Conservation (phyloP, 2,888 invertebrate species). For the Drosophila kambysellisi region DNA sequence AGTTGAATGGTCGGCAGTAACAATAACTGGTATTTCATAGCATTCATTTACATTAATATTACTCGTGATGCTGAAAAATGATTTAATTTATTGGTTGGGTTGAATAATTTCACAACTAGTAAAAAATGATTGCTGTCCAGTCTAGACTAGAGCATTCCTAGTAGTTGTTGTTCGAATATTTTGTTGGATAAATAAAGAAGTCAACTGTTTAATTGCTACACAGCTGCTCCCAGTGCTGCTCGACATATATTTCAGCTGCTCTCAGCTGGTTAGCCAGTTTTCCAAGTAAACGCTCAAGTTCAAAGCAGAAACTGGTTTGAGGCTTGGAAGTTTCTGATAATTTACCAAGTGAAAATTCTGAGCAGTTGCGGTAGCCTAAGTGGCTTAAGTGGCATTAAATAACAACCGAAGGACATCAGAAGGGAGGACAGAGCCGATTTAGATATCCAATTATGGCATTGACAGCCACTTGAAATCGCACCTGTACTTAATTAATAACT, state of each 20-base stretch:
- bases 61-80: background rate
- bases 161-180: background rate
- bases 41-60: background rate
- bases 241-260: background rate
- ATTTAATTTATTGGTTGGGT: too few relatives aligned
- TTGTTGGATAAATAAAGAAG: background rate
- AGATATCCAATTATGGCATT: constrained; percentile 2
- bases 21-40: background rate
- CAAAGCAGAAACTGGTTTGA: background rate
- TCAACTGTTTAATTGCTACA: constrained; percentile 24
- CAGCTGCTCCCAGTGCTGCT: background rate
- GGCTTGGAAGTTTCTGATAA: background rate
- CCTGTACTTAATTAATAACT: background rate
- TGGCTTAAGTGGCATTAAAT: constrained; percentile 9
- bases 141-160: background rate
- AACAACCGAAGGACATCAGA: constrained; percentile 1
- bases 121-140: background rate
- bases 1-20: background rate
- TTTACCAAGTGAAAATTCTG: constrained; percentile 1
- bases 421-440: background rate
- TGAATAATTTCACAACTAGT: background rate
- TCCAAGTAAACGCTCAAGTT: background rate
- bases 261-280: background rate
- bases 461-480: background rate
- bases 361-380: background rate